Evolutionary conservation across 2,113 vertebrate genomes (phyloP).

Genomic region (Chlorocebus sabaeus): DNA sequence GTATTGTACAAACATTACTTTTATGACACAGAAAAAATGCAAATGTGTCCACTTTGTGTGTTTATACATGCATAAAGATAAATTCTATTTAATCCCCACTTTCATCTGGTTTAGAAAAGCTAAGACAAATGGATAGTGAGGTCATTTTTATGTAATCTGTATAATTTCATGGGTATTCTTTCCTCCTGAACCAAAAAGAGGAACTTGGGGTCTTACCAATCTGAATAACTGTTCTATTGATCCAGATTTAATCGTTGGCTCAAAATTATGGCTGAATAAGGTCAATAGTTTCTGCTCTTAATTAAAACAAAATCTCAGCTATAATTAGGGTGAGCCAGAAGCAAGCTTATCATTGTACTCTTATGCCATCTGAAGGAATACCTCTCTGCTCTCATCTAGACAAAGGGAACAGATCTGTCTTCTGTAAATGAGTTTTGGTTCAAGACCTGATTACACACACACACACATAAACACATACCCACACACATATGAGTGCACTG

Average conservation of each 20-base stretch:
- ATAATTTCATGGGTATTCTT: fast-evolving
- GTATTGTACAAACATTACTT: background rate
- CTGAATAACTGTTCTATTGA: background rate
- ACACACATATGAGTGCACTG: no score
- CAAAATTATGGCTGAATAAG: background rate
- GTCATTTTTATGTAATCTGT: background rate
- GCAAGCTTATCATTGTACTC: fast-evolving
- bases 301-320: background rate
- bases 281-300: background rate
- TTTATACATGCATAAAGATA: background rate
- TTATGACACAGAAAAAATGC: background rate
- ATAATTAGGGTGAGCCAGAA: background rate
- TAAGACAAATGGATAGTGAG: background rate
- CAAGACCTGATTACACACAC: background rate
- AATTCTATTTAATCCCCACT: background rate
- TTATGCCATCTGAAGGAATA: background rate
- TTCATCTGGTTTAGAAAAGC: background rate
- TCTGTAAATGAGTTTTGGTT: background rate
- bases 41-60: background rate
- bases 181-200: background rate
- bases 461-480: no score
- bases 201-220: background rate
- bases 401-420: background rate
- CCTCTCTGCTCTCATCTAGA: background rate
- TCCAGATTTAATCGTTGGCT: background rate